phyloP scores from a whole-genome alignment of 2,797 vertebrate species.

The Scolopax rusticola region DNA sequence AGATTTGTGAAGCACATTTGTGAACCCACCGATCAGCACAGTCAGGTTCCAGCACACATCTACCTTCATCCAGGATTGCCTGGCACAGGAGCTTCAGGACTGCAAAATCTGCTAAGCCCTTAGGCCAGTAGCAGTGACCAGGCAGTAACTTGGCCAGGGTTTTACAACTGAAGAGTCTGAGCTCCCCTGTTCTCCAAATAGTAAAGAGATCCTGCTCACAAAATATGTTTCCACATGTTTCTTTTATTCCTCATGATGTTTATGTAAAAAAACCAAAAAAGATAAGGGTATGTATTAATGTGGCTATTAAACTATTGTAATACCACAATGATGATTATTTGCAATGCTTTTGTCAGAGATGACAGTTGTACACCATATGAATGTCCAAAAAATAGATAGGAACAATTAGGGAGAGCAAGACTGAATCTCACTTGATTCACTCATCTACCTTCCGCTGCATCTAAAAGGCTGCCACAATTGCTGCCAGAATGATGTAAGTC shows the following conservation, averaged over 20 bases:
- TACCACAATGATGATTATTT: not conserved
- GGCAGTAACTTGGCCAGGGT: not conserved
- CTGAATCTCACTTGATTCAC: not conserved
- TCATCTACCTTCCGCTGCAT: not conserved
- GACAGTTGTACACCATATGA: not conserved
- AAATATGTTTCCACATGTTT: not conserved
- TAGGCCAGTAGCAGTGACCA: not conserved
- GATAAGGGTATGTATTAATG: not conserved
- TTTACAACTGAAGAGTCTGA: not conserved
- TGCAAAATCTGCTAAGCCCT: not conserved
- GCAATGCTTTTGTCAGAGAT: not conserved
- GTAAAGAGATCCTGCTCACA: not conserved
- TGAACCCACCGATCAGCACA: not conserved
- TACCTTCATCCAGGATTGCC: no score
- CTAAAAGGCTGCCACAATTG: not conserved
- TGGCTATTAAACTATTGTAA: not conserved
- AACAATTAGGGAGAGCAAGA: conserved; percentile 8
- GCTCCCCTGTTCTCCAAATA: not conserved
- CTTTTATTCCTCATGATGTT: accelerated
- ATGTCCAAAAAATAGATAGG: not conserved
- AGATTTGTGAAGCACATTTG: not conserved
- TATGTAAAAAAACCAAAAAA: conserved; percentile 11
- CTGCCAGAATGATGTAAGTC: not conserved
- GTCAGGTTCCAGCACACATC: not conserved
- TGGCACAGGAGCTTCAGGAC: not conserved